Percentiles rank a stretch among this genome's conserved stretches.
These are phyloP conservation scores for Coleophora flavipennella DNA, from an alignment of 2,888 invertebrate species.

Conservation along the genomic window DNA sequence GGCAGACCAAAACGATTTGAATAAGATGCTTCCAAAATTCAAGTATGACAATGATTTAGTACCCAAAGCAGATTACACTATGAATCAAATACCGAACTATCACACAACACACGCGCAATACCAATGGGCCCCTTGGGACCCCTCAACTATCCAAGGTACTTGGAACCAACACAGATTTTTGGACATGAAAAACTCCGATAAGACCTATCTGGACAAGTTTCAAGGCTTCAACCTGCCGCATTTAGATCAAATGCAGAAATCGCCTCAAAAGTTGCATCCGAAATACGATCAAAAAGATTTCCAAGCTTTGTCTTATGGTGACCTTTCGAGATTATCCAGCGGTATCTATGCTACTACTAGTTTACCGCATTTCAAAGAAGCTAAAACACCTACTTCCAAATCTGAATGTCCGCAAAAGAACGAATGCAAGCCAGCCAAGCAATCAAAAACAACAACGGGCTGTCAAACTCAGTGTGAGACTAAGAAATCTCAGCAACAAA, in stretches of 20 bases:
- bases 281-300: conserved; percentile 65
- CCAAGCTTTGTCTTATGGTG: conserved; percentile 60
- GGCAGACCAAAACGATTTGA: conserved; percentile 62
- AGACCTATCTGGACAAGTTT: conserved; percentile 74
- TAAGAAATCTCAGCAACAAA: conserved; percentile 41
- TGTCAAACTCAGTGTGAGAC: conserved; percentile 63
- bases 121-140: conserved; percentile 76
- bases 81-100: conserved; percentile 79
- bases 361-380: conserved; percentile 59
- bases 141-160: conserved; percentile 54
- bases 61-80: conserved; percentile 74
- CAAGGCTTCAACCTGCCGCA: conserved; percentile 73
- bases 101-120: conserved; percentile 76
- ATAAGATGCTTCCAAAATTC: conserved; percentile 67
- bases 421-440: conserved; percentile 57
- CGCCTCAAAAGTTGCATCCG: conserved; percentile 72
- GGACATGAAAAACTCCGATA: conserved; percentile 64
- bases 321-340: conserved; percentile 32
- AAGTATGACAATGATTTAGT: conserved; percentile 69
- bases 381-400: conserved; percentile 48
- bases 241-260: conserved; percentile 73
- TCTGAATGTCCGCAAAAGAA: conserved; percentile 55
- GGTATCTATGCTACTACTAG: conserved; percentile 53
- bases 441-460: conserved; percentile 56
- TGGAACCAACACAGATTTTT: conserved; percentile 70